Conservation (phyloP, 1,140 invertebrate species). For the Gyrodactylus salaris region DNA sequence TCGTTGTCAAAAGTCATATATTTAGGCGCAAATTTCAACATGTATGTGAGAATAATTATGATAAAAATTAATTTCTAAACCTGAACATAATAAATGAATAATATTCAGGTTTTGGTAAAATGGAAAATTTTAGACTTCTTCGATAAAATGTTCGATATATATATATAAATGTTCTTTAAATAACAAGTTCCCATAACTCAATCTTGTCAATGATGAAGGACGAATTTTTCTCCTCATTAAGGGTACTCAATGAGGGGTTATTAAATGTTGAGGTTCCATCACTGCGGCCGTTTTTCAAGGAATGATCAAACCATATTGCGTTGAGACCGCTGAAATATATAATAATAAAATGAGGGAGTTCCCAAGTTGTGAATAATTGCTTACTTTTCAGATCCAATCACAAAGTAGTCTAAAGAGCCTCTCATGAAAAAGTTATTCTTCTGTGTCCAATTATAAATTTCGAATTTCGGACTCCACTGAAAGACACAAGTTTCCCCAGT, state of each 20-base stretch:
- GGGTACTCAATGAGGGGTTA: background rate
- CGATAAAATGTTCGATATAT: too few relatives aligned
- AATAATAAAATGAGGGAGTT: background rate
- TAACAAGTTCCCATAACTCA: background rate
- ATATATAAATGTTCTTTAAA: too few relatives aligned
- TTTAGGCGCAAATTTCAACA: too few relatives aligned
- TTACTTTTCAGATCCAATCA: background rate
- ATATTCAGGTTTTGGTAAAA: too few relatives aligned
- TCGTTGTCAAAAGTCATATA: too few relatives aligned
- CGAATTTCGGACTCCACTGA: constrained; percentile 2
- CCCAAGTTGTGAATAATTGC: background rate
- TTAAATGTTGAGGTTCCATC: background rate
- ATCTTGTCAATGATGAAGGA: background rate
- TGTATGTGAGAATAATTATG: too few relatives aligned
- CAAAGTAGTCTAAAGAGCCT: background rate
- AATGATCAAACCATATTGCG: background rate
- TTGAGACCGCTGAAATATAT: background rate
- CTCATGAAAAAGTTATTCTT: constrained; percentile 1
- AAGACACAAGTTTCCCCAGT: constrained; percentile 6
- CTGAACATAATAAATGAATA: too few relatives aligned
- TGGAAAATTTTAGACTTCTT: too few relatives aligned
- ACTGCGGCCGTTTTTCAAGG: background rate
- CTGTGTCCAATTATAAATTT: constrained; percentile 2
- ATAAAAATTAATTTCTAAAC: too few relatives aligned
- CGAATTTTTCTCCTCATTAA: background rate